Base-by-base conservation (phyloP, 1,140 invertebrate genomes). In the Achroia grisella region DNA sequence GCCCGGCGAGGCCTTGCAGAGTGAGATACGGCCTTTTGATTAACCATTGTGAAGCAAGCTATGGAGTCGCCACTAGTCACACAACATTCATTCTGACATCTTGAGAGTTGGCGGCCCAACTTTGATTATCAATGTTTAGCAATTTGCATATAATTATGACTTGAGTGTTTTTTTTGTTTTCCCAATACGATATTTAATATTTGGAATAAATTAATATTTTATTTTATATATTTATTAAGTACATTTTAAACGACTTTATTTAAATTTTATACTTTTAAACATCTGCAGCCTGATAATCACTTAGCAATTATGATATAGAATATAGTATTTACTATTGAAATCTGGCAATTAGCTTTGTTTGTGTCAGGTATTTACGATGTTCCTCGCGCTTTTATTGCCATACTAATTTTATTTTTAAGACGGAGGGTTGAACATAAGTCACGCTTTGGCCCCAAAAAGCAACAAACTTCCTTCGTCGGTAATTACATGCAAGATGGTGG, bases 1-100 rank as follows among this genome's bases (percentile, higher is more conserved):
- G 37, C 46, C 43, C 10, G n/a, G 35, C 14, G 9, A 37, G 11
- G n/a, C 33, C 12, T 2, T 12, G 10, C 12, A 35, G 10, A 14
- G 12, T 79, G 68, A 81, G 80, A 84, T 81, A 80, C 69, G 69
- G 67, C 63, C 50, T 69, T 83, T 76, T 80, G 77, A 84, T 84
- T 84, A 80, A 64, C 77, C 62, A 77, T 74, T 80, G 77, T 78
- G 35, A n/a, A 37, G 13, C 13, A 15, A 35, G 11, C 4, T 37
- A 17, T 23, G 17, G 61, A 66, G 62, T 70, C 61, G 62, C 50
- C 9, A 31, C 30, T n/a, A 2, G 30, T 31, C 30, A 31, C 3
- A n/a, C 30, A 31, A n/a, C 10, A n/a, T 10, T 10, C 30, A 31
- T 31, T 31, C 10, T 31, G 30, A 31, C 30, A n/a, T 31, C 30